Evolutionary conservation across 2,888 invertebrate species (phyloP), one percentile per base, ranked within the genome.

Genomic region (Chrysodeixis includens): DNA sequence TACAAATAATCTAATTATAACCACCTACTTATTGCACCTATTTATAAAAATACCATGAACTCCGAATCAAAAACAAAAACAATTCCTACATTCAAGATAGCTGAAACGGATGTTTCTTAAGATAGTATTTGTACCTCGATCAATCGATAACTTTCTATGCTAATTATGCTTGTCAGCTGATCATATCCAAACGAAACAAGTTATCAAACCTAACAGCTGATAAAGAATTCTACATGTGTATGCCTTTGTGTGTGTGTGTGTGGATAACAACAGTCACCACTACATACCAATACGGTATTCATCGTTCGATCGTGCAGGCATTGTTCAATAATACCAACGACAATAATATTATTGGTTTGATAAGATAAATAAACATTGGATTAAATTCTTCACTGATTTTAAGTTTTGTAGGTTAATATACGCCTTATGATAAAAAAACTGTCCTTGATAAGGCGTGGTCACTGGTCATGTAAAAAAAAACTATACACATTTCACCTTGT

Each of bases 131-230:
- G n/a, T 16, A 20, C 9, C 10, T 49, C 18, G 46, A 46, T 46
- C 46, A 18, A 46, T 46, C 46, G 46, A 49, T 49, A 49, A 49
- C 18, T 49, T 49, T 40, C 40, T 40, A 10, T 49, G 46, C 20
- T 49, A n/a, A n/a, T 40, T n/a, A 3, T 49, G 18, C 20, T 9
- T 20, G 46, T 49, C 46, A 49, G 46, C 46, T 49, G 46, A 49
- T 49, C 18, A 12, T 4, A 14, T 46, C 8, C 35, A 46, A 16
- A 49, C 20, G 18, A n/a, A 49, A 49, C 46, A 49, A 49, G 18
- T 49, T 49, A 49, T 20, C 46, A 20, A 7, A 46, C 18, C 1
- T 46, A 18, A 3, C 46, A 6, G 18, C 16, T 46, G 46, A 46
- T 46, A 46, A 46, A 18, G 16, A 8, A 14, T 40, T 4, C 8